These are phyloP conservation scores for Caenorhabditis auriculariae DNA, from an alignment of 2,888 invertebrate genomes.

Conservation along the genomic window DNA sequence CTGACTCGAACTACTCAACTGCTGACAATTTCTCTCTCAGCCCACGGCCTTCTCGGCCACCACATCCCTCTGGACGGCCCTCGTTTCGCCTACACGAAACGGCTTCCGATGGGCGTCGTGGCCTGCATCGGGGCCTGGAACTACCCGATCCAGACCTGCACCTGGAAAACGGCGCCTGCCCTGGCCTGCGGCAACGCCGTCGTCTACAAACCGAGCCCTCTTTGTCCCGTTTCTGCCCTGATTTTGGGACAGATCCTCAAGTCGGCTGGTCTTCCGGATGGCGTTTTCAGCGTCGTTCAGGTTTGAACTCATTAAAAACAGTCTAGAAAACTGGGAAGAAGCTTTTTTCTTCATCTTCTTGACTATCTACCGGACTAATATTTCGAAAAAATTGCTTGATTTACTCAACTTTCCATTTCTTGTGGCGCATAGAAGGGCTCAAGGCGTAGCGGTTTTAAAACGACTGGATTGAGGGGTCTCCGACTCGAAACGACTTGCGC, in stretches of 20 bases:
- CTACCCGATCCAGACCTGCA: slow-evolving; percentile 69
- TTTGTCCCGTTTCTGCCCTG: slow-evolving; percentile 68
- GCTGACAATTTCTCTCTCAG: slow-evolving; percentile 15
- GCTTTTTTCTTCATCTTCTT: no score
- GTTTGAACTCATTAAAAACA: no score
- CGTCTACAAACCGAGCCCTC: slow-evolving; percentile 69
- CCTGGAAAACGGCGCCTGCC: slow-evolving; percentile 68
- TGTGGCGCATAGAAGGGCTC: no score
- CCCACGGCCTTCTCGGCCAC: slow-evolving; percentile 63
- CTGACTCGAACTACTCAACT: not conserved
- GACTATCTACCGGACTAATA: no score
- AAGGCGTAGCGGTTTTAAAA: no score
- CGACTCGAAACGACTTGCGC: no score
- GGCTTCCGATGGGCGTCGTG: slow-evolving; percentile 70
- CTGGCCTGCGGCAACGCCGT: slow-evolving; percentile 70
- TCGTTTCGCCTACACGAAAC: slow-evolving; percentile 68
- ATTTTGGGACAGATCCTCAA: slow-evolving; percentile 68
- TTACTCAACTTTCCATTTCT: no score
- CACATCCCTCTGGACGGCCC: slow-evolving; percentile 65
- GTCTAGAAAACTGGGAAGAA: no score
- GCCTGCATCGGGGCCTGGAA: slow-evolving; percentile 70
- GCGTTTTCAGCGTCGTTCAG: slow-evolving; percentile 68
- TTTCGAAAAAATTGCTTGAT: no score
- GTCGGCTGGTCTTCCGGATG: slow-evolving; percentile 68
- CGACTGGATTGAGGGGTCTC: no score